A percentile compares a stretch with the other conserved stretches of the same genome.
Evolutionary conservation across 2,113 vertebrate genomes (phyloP).

Genomic region (Centropristis striata): DNA sequence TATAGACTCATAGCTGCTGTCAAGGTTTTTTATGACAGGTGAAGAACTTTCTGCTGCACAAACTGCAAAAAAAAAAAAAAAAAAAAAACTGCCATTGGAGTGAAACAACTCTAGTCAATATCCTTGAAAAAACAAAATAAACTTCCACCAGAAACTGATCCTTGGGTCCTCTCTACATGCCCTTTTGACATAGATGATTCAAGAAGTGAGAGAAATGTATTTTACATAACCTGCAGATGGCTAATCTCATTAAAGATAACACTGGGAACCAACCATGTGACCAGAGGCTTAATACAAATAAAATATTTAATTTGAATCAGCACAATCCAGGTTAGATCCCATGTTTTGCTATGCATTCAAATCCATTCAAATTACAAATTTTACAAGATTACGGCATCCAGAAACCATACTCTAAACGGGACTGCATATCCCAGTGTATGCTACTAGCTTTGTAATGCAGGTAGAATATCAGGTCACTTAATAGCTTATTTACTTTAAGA

Average conservation of each 20-base stretch:
- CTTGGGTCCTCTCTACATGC: background rate
- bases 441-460: too few relatives aligned
- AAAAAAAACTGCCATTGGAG: background rate
- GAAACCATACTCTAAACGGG: too few relatives aligned
- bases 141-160: background rate
- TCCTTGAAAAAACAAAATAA: background rate
- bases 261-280: slow-evolving; percentile 20
- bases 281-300: background rate
- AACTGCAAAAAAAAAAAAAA: background rate
- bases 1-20: background rate
- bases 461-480: too few relatives aligned
- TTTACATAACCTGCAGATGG: slow-evolving; percentile 33
- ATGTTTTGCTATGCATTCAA: too few relatives aligned
- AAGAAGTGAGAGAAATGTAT: background rate
- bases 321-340: too few relatives aligned
- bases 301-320: slow-evolving; percentile 27
- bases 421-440: too few relatives aligned
- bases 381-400: too few relatives aligned
- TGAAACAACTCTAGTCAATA: background rate
- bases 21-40: background rate
- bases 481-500: too few relatives aligned
- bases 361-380: too few relatives aligned
- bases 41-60: background rate
- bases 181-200: background rate
- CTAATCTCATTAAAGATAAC: slow-evolving; percentile 44